Conservation (phyloP, 2,888 invertebrate species). For the Drosophila demipolita region DNA sequence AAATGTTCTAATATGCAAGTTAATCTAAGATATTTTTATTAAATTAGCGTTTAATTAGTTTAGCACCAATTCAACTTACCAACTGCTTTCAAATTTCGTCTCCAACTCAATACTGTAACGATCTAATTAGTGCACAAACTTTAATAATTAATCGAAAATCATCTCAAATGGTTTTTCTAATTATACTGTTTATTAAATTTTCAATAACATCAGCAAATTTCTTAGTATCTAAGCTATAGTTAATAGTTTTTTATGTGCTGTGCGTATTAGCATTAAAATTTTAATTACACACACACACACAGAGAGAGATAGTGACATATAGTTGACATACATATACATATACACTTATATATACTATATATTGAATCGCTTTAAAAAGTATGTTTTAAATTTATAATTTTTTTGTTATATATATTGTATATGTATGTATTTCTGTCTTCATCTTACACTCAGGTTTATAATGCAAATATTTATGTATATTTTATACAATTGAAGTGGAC, state of each 20-base stretch:
- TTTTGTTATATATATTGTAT: conserved; percentile 24
- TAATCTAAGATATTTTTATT: not conserved
- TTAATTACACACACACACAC: conserved; percentile 48
- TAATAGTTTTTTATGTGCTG: conserved; percentile 72
- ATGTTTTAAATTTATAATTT: conserved; percentile 61
- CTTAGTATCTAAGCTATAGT: conserved; percentile 72
- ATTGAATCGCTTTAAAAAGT: conserved; percentile 66
- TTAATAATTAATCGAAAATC: not conserved
- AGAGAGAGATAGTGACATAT: conserved; percentile 37
- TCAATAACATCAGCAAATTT: conserved; percentile 78
- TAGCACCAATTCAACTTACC: not conserved
- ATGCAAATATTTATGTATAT: conserved; percentile 20
- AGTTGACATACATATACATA: conserved; percentile 45
- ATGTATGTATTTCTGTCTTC: conserved; percentile 9
- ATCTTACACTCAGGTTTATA: conserved; percentile 41
- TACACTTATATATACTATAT: conserved; percentile 37
- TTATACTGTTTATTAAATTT: conserved; percentile 66
- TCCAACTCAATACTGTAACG: not conserved
- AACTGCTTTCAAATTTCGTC: not conserved
- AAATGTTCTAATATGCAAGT: not conserved
- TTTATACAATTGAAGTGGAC: conserved; percentile 63
- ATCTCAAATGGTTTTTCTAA: conserved; percentile 29
- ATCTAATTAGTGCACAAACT: not conserved
- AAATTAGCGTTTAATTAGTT: not conserved
- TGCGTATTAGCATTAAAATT: conserved; percentile 36